Evolutionary conservation across 2,888 invertebrate species (phyloP), one percentile per base, ranked within the genome.

Genomic region (Pterobdella sp.): DNA sequence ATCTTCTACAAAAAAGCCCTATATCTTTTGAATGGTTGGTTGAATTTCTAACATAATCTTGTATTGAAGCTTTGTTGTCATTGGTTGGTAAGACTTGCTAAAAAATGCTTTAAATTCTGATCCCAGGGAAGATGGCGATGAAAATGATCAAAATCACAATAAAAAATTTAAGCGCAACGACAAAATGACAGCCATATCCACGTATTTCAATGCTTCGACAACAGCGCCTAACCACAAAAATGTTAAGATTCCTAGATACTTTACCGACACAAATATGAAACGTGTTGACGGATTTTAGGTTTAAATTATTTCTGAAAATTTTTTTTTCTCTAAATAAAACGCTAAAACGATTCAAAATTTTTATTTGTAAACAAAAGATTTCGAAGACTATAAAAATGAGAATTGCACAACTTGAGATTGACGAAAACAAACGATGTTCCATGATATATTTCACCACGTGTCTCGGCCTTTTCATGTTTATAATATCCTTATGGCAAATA

Each of bases 1-100:
- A 88, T 66, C 89, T 92, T 78, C 83, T 98, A 22, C 87, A 91
- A 76, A 88, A 89, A 3, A 87, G 88, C 76, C 84, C 84, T 70
- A 91, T 82, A 22, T 77, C 79, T 4, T 82, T 84, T 1, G 75
- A 74, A 72, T 86, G 86, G 86, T 78, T 35, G 72, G 76, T 76
- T 7, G 49, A 7, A 22, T 14, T 42, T 7, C 22, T 22, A 42
- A 14, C 49, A 7, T 56, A 18, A 26, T 56, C 14, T 56, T 22
- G 60, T 3, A n/a, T n/a, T 56, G 60, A 56, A 56, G 18, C 3
- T 56, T 56, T 22, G 60, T 26, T 56, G 14, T n/a, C n/a, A n/a
- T 42, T n/a, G n/a, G 14, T 56, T 56, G 60, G n/a, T 22, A 4
- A 4, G 26, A 4, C 18, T 14, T 56, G 4, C n/a, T 56, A n/a